Evolutionary conservation across 1,140 invertebrate genomes (phyloP), one percentile per base, ranked within the genome.

Genomic region (Agrilus planipennis): DNA sequence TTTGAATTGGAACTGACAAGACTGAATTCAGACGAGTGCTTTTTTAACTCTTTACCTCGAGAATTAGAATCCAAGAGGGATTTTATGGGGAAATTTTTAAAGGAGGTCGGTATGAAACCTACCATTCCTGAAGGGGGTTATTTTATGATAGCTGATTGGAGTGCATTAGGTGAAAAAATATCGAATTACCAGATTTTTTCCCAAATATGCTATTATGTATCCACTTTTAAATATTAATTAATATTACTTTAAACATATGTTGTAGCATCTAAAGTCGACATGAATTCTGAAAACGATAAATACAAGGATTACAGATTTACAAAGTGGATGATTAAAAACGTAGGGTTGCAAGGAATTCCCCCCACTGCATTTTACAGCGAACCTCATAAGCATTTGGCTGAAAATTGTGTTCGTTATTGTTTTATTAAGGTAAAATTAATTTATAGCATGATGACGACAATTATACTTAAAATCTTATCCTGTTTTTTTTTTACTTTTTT

Each of bases 41-140:
- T 94, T 61, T 89, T 96, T 53, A 61, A 73, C 4, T 79, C 78
- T 34, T 62, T 98, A 32, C 70, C 85, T 0, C 64, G 67, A 15
- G 85, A 93, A 59, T 65, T 99, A 14, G 50, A 78, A 46, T 66
- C 76, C 6, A 99, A 99, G 65, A 65, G 92, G 16, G 84, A 98
- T 58, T 81, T 68, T 46, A 79, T 98, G 66, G 81, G 77, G 0
- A 78, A 80, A 53, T 72, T 84, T 31, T 63, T 97, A 1, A 58
- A 46, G 6, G 81, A 89, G 4, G 76, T 81, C 38, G 92, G 89
- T 1, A 85, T 99, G 76, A 76, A 75, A 12, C 91, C 93, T 1
- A 90, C 87, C 1, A 70, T 97, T 31, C 95, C 95, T 0, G 86
- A 98, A 46, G 93, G 89, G 11, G 94, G 94, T 0, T 99, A 96